Conservation (phyloP, 1,140 invertebrate genomes). For the Sinella curviseta region DNA sequence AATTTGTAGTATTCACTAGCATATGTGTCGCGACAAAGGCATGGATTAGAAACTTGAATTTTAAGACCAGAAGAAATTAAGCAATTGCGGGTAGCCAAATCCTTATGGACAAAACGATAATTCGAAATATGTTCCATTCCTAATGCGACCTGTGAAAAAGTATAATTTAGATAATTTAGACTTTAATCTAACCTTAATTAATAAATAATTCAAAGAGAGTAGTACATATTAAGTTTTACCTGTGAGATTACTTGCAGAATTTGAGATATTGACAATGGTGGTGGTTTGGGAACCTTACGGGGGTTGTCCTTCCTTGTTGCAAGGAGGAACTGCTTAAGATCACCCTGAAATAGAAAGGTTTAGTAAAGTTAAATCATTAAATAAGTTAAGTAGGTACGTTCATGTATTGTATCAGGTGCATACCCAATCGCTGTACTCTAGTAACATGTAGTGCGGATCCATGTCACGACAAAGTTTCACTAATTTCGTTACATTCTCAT, state of each 20-base stretch:
- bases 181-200: not conserved
- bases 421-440: constrained; percentile 91
- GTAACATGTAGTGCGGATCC: constrained; percentile 83
- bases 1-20: constrained; percentile 80
- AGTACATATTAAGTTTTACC: constrained; percentile 54
- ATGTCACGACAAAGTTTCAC: constrained; percentile 63
- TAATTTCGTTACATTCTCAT: constrained; percentile 75
- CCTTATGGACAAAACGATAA: constrained; percentile 75
- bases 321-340: constrained; percentile 87
- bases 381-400: not conserved
- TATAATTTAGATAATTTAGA: not conserved
- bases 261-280: constrained; percentile 69
- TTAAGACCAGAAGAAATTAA: constrained; percentile 78
- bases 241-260: constrained; percentile 72
- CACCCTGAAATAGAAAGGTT: constrained; percentile 65
- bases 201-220: not conserved
- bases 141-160: constrained; percentile 67
- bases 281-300: constrained; percentile 58
- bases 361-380: not conserved
- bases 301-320: constrained; percentile 69
- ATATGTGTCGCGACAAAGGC: constrained; percentile 79
- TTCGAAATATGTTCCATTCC: constrained; percentile 80
- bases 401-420: constrained; percentile 53
- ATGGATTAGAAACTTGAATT: constrained; percentile 79
- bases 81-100: constrained; percentile 91